Conservation (phyloP, 2,888 invertebrate species). For the Philereme vetulata region DNA sequence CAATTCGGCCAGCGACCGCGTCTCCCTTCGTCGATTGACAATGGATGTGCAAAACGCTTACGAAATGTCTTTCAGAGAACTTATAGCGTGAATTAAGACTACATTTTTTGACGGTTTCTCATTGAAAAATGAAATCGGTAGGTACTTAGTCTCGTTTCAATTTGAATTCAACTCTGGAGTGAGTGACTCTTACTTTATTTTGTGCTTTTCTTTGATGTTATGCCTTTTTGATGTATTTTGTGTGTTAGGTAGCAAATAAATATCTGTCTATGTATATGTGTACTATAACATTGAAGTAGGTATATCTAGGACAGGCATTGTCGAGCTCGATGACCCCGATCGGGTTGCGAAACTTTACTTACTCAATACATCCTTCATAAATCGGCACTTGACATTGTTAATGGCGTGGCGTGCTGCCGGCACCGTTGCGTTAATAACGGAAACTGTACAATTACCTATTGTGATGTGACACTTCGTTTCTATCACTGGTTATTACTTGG, state of each 20-base stretch:
- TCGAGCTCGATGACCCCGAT: conserved; percentile 34
- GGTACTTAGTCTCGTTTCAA: too few relatives aligned
- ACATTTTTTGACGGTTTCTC: too few relatives aligned
- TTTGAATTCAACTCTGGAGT: too few relatives aligned
- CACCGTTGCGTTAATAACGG: conserved; percentile 14
- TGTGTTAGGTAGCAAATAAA: neutral
- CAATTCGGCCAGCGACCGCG: conserved; percentile 31
- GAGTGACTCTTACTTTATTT: too few relatives aligned
- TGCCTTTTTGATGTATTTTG: too few relatives aligned
- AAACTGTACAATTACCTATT: conserved; percentile 1
- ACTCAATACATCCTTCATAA: conserved; percentile 48
- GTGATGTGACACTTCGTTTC: conserved; percentile 6
- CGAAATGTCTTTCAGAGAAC: conserved; percentile 7
- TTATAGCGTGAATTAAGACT: neutral
- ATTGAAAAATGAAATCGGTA: too few relatives aligned
- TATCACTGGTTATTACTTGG: neutral
- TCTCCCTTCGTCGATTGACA: conserved; percentile 42
- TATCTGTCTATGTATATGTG: too few relatives aligned
- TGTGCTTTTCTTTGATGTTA: too few relatives aligned
- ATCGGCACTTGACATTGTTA: conserved; percentile 33
- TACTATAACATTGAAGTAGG: too few relatives aligned
- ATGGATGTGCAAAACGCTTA: conserved; percentile 15
- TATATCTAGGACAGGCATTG: conserved; percentile 8
- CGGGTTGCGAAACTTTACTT: conserved; percentile 40
- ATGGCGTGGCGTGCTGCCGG: conserved; percentile 24